phyloP scores from a whole-genome alignment of 1,140 invertebrate genomes.

The Drosophila melanica region DNA sequence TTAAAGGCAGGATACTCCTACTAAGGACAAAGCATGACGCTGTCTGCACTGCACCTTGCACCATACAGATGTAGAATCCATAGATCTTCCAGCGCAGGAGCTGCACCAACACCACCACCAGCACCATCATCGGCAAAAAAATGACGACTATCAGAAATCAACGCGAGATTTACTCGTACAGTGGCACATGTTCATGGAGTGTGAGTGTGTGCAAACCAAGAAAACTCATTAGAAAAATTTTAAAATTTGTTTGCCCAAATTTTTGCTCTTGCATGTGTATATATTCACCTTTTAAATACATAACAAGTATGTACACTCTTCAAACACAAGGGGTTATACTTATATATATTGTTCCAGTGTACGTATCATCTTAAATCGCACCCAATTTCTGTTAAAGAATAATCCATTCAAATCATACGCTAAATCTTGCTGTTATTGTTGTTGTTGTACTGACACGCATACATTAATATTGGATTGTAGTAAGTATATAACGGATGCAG shows the following conservation, averaged over 20 bases:
- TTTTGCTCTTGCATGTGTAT: conserved; percentile 34
- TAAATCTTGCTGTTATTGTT: conserved; percentile 55
- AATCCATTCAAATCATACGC: conserved; percentile 26
- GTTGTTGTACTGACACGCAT: conserved; percentile 61
- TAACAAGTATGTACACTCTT: conserved; percentile 7
- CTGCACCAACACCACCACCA: conserved; percentile 24
- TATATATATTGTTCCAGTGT: conserved; percentile 64
- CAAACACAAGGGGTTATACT: not conserved
- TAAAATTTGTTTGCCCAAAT: conserved; percentile 33
- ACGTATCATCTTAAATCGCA: conserved; percentile 66
- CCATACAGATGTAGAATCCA: conserved; percentile 27
- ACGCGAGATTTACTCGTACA: conserved; percentile 38
- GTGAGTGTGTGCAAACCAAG: conserved; percentile 61
- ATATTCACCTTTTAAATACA: conserved; percentile 27
- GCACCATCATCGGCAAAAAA: conserved; percentile 23
- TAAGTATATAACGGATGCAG: conserved; percentile 83
- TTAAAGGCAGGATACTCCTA: conserved; percentile 51
- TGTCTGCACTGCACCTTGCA: conserved; percentile 33
- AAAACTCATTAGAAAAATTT: conserved; percentile 15
- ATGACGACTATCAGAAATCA: conserved; percentile 7
- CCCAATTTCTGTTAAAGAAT: conserved; percentile 43
- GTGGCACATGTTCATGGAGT: conserved; percentile 81
- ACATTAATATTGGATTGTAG: conserved; percentile 56
- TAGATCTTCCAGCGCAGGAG: conserved; percentile 20
- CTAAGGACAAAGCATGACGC: conserved; percentile 57